Evolutionary conservation across 2,113 vertebrate species (phyloP).

Genomic region (Peromyscus californicus): DNA sequence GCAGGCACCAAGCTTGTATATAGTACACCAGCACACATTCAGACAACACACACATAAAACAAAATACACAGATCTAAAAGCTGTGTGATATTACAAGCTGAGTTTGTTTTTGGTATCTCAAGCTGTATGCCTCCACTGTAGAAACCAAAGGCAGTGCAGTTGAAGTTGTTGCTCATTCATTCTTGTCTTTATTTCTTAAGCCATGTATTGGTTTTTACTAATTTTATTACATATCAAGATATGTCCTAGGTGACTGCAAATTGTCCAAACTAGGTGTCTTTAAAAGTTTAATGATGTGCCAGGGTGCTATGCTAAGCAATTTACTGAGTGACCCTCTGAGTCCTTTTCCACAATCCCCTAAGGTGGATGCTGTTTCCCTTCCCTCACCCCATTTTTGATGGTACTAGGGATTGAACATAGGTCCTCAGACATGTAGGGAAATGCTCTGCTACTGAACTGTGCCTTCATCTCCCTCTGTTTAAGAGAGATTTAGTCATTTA

Average conservation of each 20-base stretch:
- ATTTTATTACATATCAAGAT: conserved; percentile 28
- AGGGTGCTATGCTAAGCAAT: background rate
- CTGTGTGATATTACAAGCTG: background rate
- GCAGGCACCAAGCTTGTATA: background rate
- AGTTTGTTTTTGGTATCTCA: background rate
- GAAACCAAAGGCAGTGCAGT: background rate
- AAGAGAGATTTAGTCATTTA: background rate
- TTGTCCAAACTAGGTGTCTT: background rate
- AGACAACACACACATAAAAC: background rate
- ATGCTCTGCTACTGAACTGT: background rate
- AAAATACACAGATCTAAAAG: background rate
- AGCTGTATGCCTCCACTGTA: background rate
- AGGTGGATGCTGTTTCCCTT: background rate
- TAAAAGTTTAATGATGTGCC: background rate
- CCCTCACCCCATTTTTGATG: background rate
- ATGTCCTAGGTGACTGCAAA: background rate
- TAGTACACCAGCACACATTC: background rate
- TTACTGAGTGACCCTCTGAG: background rate
- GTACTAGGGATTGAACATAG: background rate
- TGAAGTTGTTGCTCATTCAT: background rate
- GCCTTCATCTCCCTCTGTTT: background rate
- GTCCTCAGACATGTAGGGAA: background rate
- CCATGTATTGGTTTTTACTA: background rate
- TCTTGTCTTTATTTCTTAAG: background rate
- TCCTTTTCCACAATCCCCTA: background rate